These are phyloP conservation scores for Atrichornis clamosus DNA, from an alignment of 2,113 vertebrate genomes.

Conservation along the genomic window DNA sequence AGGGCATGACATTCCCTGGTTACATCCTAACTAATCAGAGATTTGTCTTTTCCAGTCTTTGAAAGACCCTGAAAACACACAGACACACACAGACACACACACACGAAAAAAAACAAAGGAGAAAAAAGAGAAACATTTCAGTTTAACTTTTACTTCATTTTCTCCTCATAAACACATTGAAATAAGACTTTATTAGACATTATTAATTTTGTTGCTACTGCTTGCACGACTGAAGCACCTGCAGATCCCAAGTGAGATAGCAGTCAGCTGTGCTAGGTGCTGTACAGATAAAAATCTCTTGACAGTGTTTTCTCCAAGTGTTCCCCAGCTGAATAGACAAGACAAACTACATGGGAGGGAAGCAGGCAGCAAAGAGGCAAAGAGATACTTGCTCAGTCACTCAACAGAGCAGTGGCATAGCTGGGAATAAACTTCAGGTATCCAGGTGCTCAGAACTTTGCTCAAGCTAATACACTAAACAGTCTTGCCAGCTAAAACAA, in stretches of 20 bases:
- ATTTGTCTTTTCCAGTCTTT: not conserved
- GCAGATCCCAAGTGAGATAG: not conserved
- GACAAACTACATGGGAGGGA: not conserved
- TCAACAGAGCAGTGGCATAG: not conserved
- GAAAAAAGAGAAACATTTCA: not conserved
- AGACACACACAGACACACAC: rapidly evolving
- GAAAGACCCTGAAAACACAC: not conserved
- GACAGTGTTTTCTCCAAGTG: not conserved
- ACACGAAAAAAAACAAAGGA: too few relatives aligned
- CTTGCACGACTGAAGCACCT: not conserved
- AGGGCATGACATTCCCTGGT: rapidly evolving
- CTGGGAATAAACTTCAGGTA: not conserved
- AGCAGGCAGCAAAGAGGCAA: not conserved
- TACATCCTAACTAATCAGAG: not conserved
- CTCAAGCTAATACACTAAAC: not conserved
- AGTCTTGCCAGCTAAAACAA: conserved; percentile 1
- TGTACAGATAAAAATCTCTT: not conserved
- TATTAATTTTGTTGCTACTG: not conserved
- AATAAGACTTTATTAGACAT: not conserved
- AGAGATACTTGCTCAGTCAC: not conserved
- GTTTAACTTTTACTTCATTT: not conserved
- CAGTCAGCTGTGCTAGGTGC: not conserved
- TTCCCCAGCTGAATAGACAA: not conserved
- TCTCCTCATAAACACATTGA: not conserved
- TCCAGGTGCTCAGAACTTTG: not conserved